Base-by-base conservation (phyloP, 1,140 invertebrate species). In the Ceratosolen solmsi region DNA sequence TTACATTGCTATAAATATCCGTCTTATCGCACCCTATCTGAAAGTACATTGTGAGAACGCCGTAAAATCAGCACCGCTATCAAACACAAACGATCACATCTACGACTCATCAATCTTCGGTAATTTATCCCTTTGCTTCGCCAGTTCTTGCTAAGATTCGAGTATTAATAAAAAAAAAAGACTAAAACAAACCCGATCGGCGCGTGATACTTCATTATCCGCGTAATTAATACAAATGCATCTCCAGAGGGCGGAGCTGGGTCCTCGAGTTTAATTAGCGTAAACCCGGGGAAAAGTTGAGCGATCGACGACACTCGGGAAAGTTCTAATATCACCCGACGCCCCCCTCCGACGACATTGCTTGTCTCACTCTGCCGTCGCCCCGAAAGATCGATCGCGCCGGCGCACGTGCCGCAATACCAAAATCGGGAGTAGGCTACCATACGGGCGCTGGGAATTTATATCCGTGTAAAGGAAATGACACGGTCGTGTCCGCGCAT, bases 401-500 rank as follows among this genome's bases (percentile, higher is more conserved):
- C 25, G 38, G 41, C 51, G 51, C 76, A 71, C 77, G 77, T 71
- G 77, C 65, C 65, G 49, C 0, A 17, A 2, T 13, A 1, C n/a
- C 51, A 78, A 78, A 58, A 58, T 75, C 74, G 22, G 38, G 27
- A 51, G 49, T 13, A 27, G 2, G 49, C 15, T 63, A 74, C 68
- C 60, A 80, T 56, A 63, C 71, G 84, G 78, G 84, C 70, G 83
- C 80, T 84, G 83, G 83, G 86, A 87, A 87, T 87, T 88, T 88
- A 87, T 87, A 87, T 84, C 87, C 86, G 84, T 85, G 87, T 87
- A 86, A 87, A 87, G 85, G 84, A 87, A 88, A 87, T 88, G 85
- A 86, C 87, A 88, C 83, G 82, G 25, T 65, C 71, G 17, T 54
- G 41, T 11, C 25, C 82, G 76, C 36, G 80, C 84, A 63, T 7